Evolutionary conservation across 2,888 invertebrate species (phyloP), one percentile per base, ranked within the genome.

Genomic region (Chironomus riparius): DNA sequence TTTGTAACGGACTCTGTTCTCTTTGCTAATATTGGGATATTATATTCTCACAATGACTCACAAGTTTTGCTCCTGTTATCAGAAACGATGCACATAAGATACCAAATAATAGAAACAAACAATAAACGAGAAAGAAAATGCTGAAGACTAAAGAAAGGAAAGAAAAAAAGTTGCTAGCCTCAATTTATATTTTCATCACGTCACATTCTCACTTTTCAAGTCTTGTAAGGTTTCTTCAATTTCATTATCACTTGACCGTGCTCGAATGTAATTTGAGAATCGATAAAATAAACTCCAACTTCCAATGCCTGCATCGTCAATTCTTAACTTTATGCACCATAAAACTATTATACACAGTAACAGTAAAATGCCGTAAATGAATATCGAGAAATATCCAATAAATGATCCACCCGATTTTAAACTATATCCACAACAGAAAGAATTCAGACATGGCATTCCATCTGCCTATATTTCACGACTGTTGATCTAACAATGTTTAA

Each of bases 361-460:
- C 1, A 38, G 38, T 15, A 72, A n/a, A 28, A 50, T 18, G 3
- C 38, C 18, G 13, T 61, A 72, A 38, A 72, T n/a, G 22, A 72
- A n/a, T n/a, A 72, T 72, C 18, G 72, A 72, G 12, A 72, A 61
- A 15, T 72, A 72, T 1, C 72, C 72, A 13, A 72, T 72, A 13
- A 72, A 72, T 7, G 72, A 61, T 28, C 72, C 72, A 18, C 72
- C 72, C 4, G 61, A 28, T 28, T 62, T 24, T n/a, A 72, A 28
- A 28, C 47, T 62, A 22, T 72, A 72, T 13, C 72, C 72, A 10
- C 72, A 72, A 62, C 72, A 72, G 18, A 72, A 72, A n/a, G 56
- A 62, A 18, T 62, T 72, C 21, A 72, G 15, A 72, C 72, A 72
- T 72, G 72, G 61, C 72, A 72, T 72, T 15, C 21, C 18, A 48